phyloP scores from a whole-genome alignment of 2,797 vertebrate genomes.

The Syngnathus rostellatus region DNA sequence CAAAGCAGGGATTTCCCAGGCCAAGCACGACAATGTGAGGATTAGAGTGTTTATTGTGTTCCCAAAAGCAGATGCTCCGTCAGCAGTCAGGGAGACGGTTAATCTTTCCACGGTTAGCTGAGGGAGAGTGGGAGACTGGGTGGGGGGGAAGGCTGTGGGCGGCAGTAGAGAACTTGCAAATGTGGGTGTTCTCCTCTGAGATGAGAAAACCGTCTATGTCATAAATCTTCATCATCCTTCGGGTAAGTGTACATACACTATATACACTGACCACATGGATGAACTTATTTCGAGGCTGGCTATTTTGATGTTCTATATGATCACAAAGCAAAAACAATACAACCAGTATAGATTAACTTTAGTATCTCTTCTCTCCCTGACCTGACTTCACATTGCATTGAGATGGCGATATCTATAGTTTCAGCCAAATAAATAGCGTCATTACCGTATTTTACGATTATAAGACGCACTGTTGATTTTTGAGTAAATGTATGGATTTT shows the following conservation, averaged over 20 bases:
- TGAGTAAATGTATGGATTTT: too few relatives aligned
- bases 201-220: slow-evolving; percentile 39
- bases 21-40: slow-evolving; percentile 24
- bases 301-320: neutral
- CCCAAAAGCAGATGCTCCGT: slow-evolving; percentile 51
- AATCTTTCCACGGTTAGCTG: slow-evolving; percentile 28
- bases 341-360: neutral
- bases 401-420: neutral
- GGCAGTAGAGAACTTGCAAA: slow-evolving; percentile 11
- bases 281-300: slow-evolving; percentile 20
- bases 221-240: slow-evolving; percentile 41
- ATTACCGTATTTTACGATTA: neutral
- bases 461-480: too few relatives aligned
- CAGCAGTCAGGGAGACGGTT: slow-evolving; percentile 26
- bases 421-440: neutral
- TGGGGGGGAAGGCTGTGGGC: slow-evolving; percentile 3
- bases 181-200: slow-evolving; percentile 28
- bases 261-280: slow-evolving; percentile 35
- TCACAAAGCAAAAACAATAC: neutral
- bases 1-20: slow-evolving; percentile 34
- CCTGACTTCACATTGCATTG: neutral
- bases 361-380: neutral
- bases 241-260: slow-evolving; percentile 34
- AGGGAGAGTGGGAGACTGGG: neutral
- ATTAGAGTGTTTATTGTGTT: slow-evolving; percentile 46